Base-by-base conservation (phyloP, 2,888 invertebrate species). In the Anaspis maculata region DNA sequence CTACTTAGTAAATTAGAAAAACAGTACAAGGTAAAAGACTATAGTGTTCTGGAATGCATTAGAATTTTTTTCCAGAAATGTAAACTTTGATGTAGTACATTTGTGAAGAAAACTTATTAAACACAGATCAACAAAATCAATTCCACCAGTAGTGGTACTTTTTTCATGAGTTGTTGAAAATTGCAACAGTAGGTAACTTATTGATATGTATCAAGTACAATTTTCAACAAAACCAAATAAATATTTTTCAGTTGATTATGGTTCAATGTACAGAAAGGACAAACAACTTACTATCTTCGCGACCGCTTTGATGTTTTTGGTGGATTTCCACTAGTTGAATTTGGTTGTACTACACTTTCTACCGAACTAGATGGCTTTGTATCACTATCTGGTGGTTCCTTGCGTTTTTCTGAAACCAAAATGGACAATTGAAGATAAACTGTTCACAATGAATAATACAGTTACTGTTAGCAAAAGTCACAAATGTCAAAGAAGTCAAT, bases 231-330 rank as follows among this genome's bases (percentile, higher is more conserved):
- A n/a, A n/a, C n/a, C n/a, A n/a, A n/a, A n/a, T n/a, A n/a, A n/a
- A n/a, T n/a, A n/a, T n/a, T n/a, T n/a, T n/a, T n/a, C n/a, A n/a
- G n/a, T n/a, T n/a, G n/a, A n/a, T n/a, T n/a, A n/a, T n/a, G n/a
- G n/a, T n/a, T n/a, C n/a, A n/a, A n/a, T n/a, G n/a, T n/a, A n/a
- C n/a, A n/a, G n/a, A n/a, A n/a, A n/a, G n/a, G n/a, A n/a, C n/a
- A n/a, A n/a, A n/a, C n/a, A n/a, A 82, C 83, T 79, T 72, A 84
- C 83, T 83, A 86, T 74, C 83, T 71, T 48, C 85, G 73, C 49
- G 83, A 76, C 46, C 85, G 72, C 62, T 85, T 86, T 52, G 73
- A 39, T n/a, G 51, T 44, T 48, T 58, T 58, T 13, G 49, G 40
- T 38, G 70, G 68, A 42, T 70, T 69, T 32, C 72, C 70, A 48